Base-by-base conservation (phyloP, 2,888 invertebrate genomes). In the Aquatica leii region DNA sequence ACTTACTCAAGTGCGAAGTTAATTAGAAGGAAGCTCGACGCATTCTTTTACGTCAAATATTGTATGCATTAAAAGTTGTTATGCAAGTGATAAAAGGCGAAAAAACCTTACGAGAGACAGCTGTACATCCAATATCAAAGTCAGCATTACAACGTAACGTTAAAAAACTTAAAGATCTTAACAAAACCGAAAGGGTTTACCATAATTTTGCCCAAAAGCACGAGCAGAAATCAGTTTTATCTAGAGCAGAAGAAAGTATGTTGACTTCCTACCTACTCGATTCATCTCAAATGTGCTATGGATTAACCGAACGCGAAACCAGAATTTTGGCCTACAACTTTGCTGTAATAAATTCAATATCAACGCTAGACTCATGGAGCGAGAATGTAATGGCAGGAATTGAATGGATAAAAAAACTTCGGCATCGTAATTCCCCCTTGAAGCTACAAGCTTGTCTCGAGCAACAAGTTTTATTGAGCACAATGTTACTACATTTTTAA, bases 121-220 rank as follows among this genome's bases (percentile, higher is more conserved):
- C 41, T 41, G 41, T 41, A 14, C 41, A 12, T 14, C 15, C 41
- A 41, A 41, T 41, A 41, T 41, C 41, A 41, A 48, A 48, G 24
- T 48, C 48, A 21, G 48, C 48, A 48, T 48, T 48, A 48, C 48
- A 48, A 21, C 48, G 48, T 21, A 6, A 48, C 20, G 21, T 48
- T 48, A 21, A 21, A 4, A 48, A 48, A 48, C 18, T 48, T 48
- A 48, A 20, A 48, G 24, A 48, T 48, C 20, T 48, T 48, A 21
- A 21, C 24, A 11, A 48, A 48, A 15, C 15, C 20, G 48, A 48
- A 48, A 48, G 48, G 11, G 2, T 20, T 41, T 6, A 24, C 24
- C 41, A 15, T 35, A 52, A 35, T 34, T 35, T 34, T 52, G 51
- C 15, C n/a, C 34, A 31, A 31, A n/a, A 34, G 31, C 51, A 34